phyloP scores from a whole-genome alignment of 2,888 invertebrate species.

The Agrochola lota region DNA sequence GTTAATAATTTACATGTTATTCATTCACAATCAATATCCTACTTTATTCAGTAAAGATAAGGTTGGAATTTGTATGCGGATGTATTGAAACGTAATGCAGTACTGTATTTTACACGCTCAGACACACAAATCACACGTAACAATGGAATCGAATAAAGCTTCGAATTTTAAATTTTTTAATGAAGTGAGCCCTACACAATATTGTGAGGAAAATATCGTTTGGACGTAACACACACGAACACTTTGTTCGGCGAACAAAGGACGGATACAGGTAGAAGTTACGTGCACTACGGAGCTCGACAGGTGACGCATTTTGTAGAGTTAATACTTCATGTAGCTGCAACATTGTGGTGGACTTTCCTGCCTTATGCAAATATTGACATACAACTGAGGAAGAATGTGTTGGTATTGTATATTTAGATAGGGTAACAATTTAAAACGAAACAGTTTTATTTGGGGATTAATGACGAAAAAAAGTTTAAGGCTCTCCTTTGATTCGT shows the following conservation, averaged over 20 bases:
- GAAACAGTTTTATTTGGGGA: neutral
- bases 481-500: too few relatives aligned
- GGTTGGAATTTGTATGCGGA: slow-evolving; percentile 68
- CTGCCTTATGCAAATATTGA: slow-evolving; percentile 18
- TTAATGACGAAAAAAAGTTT: neutral
- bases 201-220: slow-evolving; percentile 85
- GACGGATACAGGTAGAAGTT: slow-evolving; percentile 37
- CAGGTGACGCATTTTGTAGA: slow-evolving; percentile 42
- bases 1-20: slow-evolving; percentile 63
- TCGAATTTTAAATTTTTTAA: slow-evolving; percentile 87
- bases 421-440: neutral
- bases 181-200: slow-evolving; percentile 86
- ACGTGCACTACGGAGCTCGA: slow-evolving; percentile 12
- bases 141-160: slow-evolving; percentile 85
- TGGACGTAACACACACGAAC: slow-evolving; percentile 73
- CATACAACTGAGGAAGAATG: neutral
- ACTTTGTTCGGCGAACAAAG: slow-evolving; percentile 53
- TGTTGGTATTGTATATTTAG: neutral
- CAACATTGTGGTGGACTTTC: slow-evolving; percentile 8
- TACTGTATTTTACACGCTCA: slow-evolving; percentile 82
- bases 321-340: slow-evolving; percentile 24
- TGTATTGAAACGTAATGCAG: slow-evolving; percentile 69
- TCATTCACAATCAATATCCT: slow-evolving; percentile 60
- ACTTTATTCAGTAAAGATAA: slow-evolving; percentile 67
- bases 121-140: slow-evolving; percentile 86